These are phyloP conservation scores for Xiphophorus couchianus DNA, from an alignment of 2,113 vertebrate genomes.

Conservation along the genomic window DNA sequence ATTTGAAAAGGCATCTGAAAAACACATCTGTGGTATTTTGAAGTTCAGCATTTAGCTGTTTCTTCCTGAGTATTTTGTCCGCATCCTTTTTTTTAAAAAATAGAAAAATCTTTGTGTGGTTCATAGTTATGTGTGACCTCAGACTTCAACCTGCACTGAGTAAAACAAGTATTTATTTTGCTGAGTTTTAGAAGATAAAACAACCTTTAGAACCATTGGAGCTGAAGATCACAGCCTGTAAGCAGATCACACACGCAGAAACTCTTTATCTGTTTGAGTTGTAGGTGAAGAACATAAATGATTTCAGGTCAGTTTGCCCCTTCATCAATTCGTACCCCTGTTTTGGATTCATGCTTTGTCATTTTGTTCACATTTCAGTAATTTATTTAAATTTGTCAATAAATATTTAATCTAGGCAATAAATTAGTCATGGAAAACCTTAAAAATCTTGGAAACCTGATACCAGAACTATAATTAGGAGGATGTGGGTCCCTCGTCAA, in stretches of 20 bases:
- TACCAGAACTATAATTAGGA: neutral
- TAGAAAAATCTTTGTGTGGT: neutral
- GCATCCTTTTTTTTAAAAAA: neutral
- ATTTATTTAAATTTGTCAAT: neutral
- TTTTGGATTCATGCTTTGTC: neutral
- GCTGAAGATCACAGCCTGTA: conserved; percentile 39
- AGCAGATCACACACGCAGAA: conserved; percentile 18
- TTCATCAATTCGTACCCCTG: neutral
- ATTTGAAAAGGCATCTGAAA: neutral
- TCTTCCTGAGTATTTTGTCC: neutral
- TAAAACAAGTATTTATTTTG: conserved; percentile 67
- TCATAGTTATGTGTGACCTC: conserved; percentile 9
- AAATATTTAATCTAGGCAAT: neutral
- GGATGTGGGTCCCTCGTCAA: neutral
- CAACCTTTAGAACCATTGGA: conserved; percentile 8
- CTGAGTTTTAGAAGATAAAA: conserved; percentile 11
- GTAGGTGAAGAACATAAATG: neutral
- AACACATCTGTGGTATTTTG: neutral
- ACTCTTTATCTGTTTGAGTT: neutral
- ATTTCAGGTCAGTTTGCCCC: neutral
- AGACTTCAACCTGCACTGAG: conserved; percentile 45
- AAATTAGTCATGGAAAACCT: neutral
- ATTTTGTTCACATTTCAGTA: neutral
- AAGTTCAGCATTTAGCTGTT: conserved; percentile 2
- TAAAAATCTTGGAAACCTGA: neutral